These are phyloP conservation scores for Ischnus inquisitorius DNA, from an alignment of 2,888 invertebrate genomes.

Conservation along the genomic window DNA sequence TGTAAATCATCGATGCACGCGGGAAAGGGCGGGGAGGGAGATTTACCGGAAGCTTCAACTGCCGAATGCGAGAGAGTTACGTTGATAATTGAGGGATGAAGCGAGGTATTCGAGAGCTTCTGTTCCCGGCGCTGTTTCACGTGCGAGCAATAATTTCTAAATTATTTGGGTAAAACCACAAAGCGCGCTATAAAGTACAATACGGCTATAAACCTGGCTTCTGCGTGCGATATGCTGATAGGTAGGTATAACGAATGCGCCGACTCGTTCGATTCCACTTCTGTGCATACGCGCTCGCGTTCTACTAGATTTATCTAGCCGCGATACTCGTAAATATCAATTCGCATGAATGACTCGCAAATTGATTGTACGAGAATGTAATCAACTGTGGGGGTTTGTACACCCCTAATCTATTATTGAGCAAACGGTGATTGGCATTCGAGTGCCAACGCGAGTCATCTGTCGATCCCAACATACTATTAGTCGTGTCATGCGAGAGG, in stretches of 20 bases:
- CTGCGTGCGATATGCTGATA: conserved; percentile 21
- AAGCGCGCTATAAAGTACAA: conserved; percentile 30
- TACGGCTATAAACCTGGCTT: conserved; percentile 25
- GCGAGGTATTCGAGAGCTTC: conserved; percentile 10
- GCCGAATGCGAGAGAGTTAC: conserved; percentile 15
- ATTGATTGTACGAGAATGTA: conserved; percentile 50
- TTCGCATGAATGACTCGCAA: conserved; percentile 48
- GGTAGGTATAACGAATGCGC: conserved; percentile 48
- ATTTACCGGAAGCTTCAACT: neutral
- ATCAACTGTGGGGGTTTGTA: conserved; percentile 36
- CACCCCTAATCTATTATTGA: conserved; percentile 51
- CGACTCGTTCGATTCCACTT: conserved; percentile 29
- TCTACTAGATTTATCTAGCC: conserved; percentile 29
- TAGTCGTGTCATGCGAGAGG: neutral
- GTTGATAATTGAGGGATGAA: conserved; percentile 26
- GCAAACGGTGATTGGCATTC: conserved; percentile 40
- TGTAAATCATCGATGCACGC: neutral
- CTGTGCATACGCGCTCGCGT: conserved; percentile 10
- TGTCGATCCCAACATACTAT: neutral
- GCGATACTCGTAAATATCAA: conserved; percentile 55
- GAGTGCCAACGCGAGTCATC: neutral
- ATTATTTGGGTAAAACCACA: conserved; percentile 75
- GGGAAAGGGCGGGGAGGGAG: neutral
- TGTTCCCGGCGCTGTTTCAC: conserved; percentile 5
- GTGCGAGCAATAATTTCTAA: conserved; percentile 76